Evolutionary conservation across 2,113 vertebrate species (phyloP), one percentile per base, ranked within the genome.

Genomic region (Sterrhoptilus dennistouni): DNA sequence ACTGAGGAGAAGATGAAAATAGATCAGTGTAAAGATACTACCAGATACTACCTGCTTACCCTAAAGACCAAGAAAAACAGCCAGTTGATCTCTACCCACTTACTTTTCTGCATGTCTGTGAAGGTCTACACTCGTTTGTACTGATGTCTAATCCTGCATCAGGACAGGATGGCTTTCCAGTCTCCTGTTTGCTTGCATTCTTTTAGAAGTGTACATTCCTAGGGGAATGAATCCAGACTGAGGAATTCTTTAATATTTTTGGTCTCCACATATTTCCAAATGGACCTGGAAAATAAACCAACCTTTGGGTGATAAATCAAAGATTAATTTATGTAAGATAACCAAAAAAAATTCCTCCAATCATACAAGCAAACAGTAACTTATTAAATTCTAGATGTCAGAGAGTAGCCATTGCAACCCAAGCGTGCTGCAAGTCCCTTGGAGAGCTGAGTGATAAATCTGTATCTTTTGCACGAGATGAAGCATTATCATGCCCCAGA

Each of bases 231-330:
- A 86, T 25, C 9, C 49, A 86, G 75, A 74, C 68, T 54, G 74
- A 44, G 27, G 42, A 93, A 83, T 64, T 72, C 59, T 60, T 72
- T 74, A 63, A 74, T 77, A 74, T 44, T 95, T 95, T 87, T 90
- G 45, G 42, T 77, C 59, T 91, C 63, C 14, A 44, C 22, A 7
- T 80, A 74, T 88, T 92, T 95, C 79, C 44, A 93, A 95, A 74
- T 8, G 47, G 85, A 71, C 24, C 36, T 81, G 83, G 90, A 96
- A 97, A 96, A 94, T 65, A 89, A 90, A 90, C 35, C 64, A 88
- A 59, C 40, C 31, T 83, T 66, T 7, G 3, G 49, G 60, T 74
- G 90, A 94, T 75, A 92, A 90, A 95, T 90, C 79, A 92, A 93
- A 88, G 42, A 92, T 77, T 80, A 83, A 75, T 33, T 93, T 70